A percentile compares a stretch with the other conserved stretches of the same genome.
Conservation (phyloP, 1,140 invertebrate species). For the Adelges cooleyi region DNA sequence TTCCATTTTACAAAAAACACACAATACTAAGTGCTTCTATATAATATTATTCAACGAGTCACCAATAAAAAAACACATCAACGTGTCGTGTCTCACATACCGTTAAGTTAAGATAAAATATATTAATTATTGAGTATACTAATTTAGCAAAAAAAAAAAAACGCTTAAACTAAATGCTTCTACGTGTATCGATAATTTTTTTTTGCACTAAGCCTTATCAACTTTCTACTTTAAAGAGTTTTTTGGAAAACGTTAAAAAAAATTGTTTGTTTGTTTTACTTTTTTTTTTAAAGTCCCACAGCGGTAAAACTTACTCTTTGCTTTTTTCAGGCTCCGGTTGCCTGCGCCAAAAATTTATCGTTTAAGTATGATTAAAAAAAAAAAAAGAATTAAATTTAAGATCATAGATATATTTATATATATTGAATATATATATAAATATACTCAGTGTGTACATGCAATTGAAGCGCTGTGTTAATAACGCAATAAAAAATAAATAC, state of each 20-base stretch:
- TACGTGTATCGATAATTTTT: not conserved
- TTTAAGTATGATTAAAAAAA: constrained; percentile 28
- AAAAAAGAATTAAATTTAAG: constrained; percentile 5
- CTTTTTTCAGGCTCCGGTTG: constrained; percentile 34
- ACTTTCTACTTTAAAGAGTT: constrained; percentile 17
- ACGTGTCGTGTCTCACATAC: no score
- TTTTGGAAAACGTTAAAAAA: not conserved
- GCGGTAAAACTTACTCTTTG: constrained; percentile 33
- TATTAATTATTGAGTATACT: not conserved
- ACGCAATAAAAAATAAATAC: no score
- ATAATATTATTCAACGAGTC: no score
- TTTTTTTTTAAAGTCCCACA: constrained; percentile 3
- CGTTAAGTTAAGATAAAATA: no score
- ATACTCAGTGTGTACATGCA: no score
- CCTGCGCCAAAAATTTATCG: constrained; percentile 30
- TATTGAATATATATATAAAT: no score
- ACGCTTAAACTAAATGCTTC: constrained; percentile 21
- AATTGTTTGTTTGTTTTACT: constrained; percentile 1
- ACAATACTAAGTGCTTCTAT: no score
- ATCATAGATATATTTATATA: not conserved
- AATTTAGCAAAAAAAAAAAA: constrained; percentile 1
- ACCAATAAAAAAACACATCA: no score
- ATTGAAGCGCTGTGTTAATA: no score
- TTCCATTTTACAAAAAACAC: no score
- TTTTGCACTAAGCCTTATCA: constrained; percentile 25